Percentiles rank a stretch among this genome's conserved stretches.
These are phyloP conservation scores for Jacana jacana DNA, from an alignment of 2,113 vertebrate species.

Conservation along the genomic window DNA sequence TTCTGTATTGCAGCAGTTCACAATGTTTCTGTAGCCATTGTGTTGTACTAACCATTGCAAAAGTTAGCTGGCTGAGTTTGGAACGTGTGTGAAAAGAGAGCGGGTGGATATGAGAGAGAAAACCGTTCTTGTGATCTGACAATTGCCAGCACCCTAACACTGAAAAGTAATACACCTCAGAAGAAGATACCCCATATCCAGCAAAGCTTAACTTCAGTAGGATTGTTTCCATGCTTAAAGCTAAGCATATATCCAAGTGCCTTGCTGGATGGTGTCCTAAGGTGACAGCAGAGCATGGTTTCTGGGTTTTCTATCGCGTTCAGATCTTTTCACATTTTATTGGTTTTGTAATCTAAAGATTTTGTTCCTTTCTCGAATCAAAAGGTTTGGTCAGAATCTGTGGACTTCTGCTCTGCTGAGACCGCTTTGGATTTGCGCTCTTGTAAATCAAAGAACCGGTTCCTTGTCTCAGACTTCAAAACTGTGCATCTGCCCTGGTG, in stretches of 20 bases:
- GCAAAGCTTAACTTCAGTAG: constrained; percentile 44
- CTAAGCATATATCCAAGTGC: constrained; percentile 28
- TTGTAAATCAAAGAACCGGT: background rate
- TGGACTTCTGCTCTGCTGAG: background rate
- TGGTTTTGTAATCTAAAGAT: background rate
- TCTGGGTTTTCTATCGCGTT: background rate
- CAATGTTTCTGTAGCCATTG: background rate
- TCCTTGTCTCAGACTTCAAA: background rate
- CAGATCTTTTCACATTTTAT: background rate
- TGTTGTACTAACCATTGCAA: background rate
- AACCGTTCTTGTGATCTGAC: constrained; percentile 11
- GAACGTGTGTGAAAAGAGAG: constrained; percentile 21
- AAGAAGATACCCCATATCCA: constrained; percentile 24
- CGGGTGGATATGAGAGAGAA: constrained; percentile 10
- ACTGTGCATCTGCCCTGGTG: background rate
- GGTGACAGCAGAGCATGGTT: background rate
- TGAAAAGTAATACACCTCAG: background rate
- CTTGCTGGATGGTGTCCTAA: constrained; percentile 52
- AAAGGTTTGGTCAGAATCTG: background rate
- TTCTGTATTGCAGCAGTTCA: background rate
- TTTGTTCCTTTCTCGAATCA: background rate
- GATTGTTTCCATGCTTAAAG: constrained; percentile 28
- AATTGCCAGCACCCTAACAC: background rate
- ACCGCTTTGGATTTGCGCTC: background rate
- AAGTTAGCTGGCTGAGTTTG: constrained; percentile 16